phyloP scores from a whole-genome alignment of 2,113 vertebrate species.

The Otus sunia region DNA sequence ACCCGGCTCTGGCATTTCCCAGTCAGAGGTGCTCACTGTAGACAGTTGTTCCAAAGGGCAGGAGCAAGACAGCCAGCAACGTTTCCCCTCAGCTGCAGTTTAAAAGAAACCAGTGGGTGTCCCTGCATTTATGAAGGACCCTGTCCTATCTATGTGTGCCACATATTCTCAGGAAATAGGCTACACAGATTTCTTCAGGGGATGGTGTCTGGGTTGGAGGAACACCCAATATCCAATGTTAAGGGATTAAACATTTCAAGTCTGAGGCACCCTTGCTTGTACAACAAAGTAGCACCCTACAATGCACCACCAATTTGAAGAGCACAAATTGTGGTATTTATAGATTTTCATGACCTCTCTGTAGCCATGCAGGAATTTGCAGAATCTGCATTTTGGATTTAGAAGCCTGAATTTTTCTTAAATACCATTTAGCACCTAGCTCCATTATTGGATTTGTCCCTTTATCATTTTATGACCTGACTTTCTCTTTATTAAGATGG shows the following conservation, averaged over 20 bases:
- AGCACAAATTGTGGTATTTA: background rate
- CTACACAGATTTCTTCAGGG: background rate
- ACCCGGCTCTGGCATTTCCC: background rate
- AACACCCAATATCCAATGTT: accelerated
- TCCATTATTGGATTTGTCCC: background rate
- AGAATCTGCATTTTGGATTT: background rate
- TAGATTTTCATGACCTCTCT: background rate
- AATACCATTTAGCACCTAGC: background rate
- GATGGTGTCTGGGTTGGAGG: background rate
- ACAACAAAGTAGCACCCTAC: background rate
- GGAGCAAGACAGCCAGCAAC: background rate
- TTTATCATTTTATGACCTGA: background rate
- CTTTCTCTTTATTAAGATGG: background rate
- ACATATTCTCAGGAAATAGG: background rate
- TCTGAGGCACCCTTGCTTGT: background rate
- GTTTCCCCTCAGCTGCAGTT: background rate
- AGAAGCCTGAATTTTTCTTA: background rate
- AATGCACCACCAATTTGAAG: background rate
- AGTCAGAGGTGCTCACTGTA: background rate
- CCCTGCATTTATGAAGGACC: background rate
- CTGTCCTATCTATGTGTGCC: background rate
- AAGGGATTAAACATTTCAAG: background rate
- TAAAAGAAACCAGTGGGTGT: background rate
- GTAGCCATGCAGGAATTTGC: background rate
- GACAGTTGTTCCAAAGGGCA: background rate